Percentiles rank a stretch among this genome's conserved stretches.
Conservation (phyloP, 37 sponge, comb jelly and placozoan species). For the Theonella swinhoei region DNA sequence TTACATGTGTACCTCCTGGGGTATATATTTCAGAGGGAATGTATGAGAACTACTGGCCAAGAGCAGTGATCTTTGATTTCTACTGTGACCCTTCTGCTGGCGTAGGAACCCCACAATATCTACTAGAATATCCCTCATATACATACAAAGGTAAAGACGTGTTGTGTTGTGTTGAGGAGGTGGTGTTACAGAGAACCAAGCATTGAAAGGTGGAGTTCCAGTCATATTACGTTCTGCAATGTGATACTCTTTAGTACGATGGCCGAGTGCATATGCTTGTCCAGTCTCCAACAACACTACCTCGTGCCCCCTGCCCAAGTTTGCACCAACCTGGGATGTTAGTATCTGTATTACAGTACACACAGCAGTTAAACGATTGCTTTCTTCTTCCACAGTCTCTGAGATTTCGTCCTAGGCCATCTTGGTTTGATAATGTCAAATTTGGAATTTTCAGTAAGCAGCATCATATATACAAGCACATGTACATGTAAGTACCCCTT, state of each 20-base stretch:
- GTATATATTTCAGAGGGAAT: not conserved
- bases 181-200: not conserved
- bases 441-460: conserved; percentile 79
- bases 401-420: conserved; percentile 65
- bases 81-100: conserved; percentile 48
- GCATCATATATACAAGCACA: conserved; percentile 21
- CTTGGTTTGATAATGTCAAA: conserved; percentile 81
- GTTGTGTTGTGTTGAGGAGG: not conserved
- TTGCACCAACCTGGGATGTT: conserved; percentile 61
- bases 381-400: conserved; percentile 41
- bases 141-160: conserved; percentile 45
- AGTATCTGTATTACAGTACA: no score
- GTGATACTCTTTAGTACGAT: conserved; percentile 17
- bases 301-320: conserved; percentile 36
- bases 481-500: not conserved
- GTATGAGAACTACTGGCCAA: conserved; percentile 18
- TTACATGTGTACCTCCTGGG: not conserved
- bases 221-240: not conserved
- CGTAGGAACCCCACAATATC: not conserved
- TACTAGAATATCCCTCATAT: conserved; percentile 47
- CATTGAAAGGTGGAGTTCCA: not conserved
- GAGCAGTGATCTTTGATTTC: conserved; percentile 61
- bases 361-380: not conserved
- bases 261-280: conserved; percentile 54
- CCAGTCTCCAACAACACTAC: not conserved